phyloP scores from a whole-genome alignment of 2,888 invertebrate species.

The Amphipyra berbera region DNA sequence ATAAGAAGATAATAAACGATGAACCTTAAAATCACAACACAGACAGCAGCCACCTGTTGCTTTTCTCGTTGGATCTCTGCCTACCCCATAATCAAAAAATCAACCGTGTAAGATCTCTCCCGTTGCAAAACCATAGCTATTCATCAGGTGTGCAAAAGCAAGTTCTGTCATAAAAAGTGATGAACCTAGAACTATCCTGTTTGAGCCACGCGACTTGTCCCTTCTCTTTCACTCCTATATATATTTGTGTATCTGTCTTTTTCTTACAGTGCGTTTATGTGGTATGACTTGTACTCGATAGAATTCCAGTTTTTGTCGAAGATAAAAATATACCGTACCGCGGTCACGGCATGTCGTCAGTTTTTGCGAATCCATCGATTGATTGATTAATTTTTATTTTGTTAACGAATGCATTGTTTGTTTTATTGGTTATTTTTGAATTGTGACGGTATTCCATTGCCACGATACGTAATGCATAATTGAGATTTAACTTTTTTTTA shows the following conservation, averaged over 20 bases:
- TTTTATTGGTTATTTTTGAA: slow-evolving; percentile 9
- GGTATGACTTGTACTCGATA: slow-evolving; percentile 55
- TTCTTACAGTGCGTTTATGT: slow-evolving; percentile 62
- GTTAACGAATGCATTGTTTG: slow-evolving; percentile 37
- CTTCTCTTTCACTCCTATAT: slow-evolving; percentile 36
- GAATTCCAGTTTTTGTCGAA: slow-evolving; percentile 57
- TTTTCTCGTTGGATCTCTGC: slow-evolving; percentile 1
- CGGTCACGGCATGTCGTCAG: slow-evolving; percentile 43
- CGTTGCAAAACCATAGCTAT: slow-evolving; percentile 26
- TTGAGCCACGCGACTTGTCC: slow-evolving; percentile 57
- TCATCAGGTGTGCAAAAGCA: slow-evolving; percentile 48
- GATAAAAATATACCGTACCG: slow-evolving; percentile 45
- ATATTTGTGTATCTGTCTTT: slow-evolving; percentile 40
- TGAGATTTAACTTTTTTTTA: not conserved
- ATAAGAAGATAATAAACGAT: too few species aligned
- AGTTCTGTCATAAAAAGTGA: slow-evolving; percentile 47
- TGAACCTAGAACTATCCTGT: slow-evolving; percentile 40
- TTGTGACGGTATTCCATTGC: slow-evolving; percentile 5
- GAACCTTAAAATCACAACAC: too few species aligned
- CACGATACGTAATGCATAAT: not conserved
- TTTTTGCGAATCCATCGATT: slow-evolving; percentile 41
- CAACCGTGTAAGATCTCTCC: slow-evolving; percentile 20
- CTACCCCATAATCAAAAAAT: slow-evolving; percentile 27
- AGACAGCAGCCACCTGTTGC: slow-evolving; percentile 20
- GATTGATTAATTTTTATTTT: slow-evolving; percentile 38